Evolutionary conservation across 2,888 invertebrate genomes (phyloP), one percentile per base, ranked within the genome.

Genomic region (Ditylenchus weischeri): DNA sequence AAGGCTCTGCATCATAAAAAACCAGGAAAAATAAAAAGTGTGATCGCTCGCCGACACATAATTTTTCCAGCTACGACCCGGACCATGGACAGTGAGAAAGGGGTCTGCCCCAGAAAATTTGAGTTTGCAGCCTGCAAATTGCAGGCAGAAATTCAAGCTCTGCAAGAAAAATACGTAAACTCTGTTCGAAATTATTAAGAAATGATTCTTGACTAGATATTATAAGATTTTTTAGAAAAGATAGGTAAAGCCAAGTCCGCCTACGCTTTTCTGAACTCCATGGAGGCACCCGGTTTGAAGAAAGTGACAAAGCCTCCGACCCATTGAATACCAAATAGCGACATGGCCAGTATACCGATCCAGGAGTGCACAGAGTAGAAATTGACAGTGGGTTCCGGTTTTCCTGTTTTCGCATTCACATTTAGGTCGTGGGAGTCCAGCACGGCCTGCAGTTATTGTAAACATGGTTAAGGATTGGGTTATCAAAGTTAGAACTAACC

Each of bases 391-490:
- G 71, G 71, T 15, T 61, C 38, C 21, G 51, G 60, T 8, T 64
- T 21, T 10, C 69, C 69, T 13, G 50, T 50, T 50, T 35, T 59
- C 8, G 48, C 23, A 18, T 29, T 54, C 21, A 47, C 63, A 11
- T 38, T 35, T 43, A 64, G 70, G 38, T 70, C 57, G 62, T 73
- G 72, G 8, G 62, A 73, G 50, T 72, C 72, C 35, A 29, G 65
- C 36, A 64, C 73, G 36, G 72, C 51, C 69, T 69, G 54, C 59
- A 69, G 57, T 10, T 13, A n/a, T 10, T 11, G 54, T 5, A 62
- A 11, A 50, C 6, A 13, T 11, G 15, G 21, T 64, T 64, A 35
- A 61, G 6, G 2, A n/a, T 36, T 61, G 15, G 2, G 21, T 18
- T 4, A 7, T 61, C 3, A 49, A 61, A 18, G 36, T n/a, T 47